A percentile compares a stretch with the other conserved stretches of the same genome.
Conservation (phyloP, 2,797 vertebrate genomes). For the Tiaroga cobitis region DNA sequence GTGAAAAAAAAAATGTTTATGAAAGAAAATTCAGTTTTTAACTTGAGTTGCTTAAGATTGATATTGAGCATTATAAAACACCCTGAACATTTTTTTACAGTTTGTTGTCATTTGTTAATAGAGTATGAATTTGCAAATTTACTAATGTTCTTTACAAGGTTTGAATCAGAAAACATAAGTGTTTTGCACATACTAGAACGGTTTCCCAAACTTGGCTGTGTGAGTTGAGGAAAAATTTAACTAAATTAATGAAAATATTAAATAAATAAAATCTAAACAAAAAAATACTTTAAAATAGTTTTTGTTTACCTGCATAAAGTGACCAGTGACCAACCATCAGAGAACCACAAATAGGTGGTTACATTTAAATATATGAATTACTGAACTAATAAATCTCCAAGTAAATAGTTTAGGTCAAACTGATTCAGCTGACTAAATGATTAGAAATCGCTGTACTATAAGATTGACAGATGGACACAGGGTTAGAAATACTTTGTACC, state of each 20-base stretch:
- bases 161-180: neutral
- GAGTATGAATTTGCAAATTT: neutral
- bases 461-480: neutral
- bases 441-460: neutral
- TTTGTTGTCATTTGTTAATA: conserved; percentile 12
- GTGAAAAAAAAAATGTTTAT: conserved; percentile 33
- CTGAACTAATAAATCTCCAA: neutral
- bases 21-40: conserved; percentile 37
- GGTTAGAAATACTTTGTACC: neutral
- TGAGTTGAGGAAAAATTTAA: too few species aligned
- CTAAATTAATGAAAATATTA: neutral
- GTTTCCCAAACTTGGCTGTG: neutral
- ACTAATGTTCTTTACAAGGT: neutral
- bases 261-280: neutral
- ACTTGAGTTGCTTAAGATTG: conserved; percentile 33
- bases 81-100: conserved; percentile 16
- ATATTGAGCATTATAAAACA: conserved; percentile 46
- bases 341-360: neutral
- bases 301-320: neutral
- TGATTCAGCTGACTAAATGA: neutral
- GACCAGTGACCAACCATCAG: neutral
- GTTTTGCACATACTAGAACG: neutral
- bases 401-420: neutral
- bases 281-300: neutral
- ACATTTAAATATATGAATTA: neutral